Conservation (phyloP, 2,888 invertebrate species). For the Drosophila hawaiiensis region DNA sequence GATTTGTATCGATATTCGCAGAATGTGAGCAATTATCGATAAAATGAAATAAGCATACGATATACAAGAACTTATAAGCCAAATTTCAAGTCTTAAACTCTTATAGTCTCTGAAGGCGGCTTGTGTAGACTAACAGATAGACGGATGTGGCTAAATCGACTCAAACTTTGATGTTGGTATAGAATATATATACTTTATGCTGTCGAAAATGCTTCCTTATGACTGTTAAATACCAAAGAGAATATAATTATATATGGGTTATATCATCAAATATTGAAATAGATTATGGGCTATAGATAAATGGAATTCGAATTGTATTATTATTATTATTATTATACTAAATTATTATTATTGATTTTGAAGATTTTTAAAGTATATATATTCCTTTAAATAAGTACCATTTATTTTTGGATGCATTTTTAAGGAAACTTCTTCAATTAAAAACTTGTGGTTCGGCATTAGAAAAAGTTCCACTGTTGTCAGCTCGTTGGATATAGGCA, state of each 20-base stretch:
- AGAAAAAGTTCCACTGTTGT: slow-evolving; percentile 51
- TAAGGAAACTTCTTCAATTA: neutral
- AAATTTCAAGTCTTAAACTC: neutral
- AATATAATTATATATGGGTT: neutral
- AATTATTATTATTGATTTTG: neutral
- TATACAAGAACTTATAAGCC: neutral
- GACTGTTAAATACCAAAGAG: neutral
- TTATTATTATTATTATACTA: neutral
- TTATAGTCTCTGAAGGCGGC: accelerated
- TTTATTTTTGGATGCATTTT: neutral
- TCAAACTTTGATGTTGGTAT: accelerated
- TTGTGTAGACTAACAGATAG: neutral
- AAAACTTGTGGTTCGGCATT: neutral
- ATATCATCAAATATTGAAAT: neutral
- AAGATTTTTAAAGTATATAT: neutral
- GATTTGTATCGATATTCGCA: neutral
- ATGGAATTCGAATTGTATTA: neutral
- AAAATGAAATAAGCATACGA: neutral
- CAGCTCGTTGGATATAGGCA: slow-evolving; percentile 39
- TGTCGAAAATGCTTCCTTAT: neutral
- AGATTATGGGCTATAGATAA: too few species aligned
- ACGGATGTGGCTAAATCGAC: neutral
- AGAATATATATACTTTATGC: neutral
- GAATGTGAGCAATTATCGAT: neutral
- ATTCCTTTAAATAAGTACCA: neutral